Evolutionary conservation across 30 jellyfish, hydroid and myxozoan genomes (phyloP).

Genomic region (Pelagia noctiluca): DNA sequence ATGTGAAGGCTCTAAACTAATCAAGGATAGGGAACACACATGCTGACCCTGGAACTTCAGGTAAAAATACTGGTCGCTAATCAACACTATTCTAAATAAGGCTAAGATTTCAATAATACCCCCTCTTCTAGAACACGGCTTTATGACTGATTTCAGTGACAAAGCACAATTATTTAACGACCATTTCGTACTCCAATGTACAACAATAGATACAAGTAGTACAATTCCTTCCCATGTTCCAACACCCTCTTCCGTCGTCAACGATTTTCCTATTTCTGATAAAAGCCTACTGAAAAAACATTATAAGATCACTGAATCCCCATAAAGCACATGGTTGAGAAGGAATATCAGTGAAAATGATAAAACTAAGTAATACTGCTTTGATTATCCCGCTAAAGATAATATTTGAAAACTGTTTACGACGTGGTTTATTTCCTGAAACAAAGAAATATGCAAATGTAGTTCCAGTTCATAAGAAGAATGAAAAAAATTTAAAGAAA

Average conservation of each 20-base stretch:
- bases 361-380: constrained; percentile 46
- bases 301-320: constrained; percentile 41
- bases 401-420: constrained; percentile 33
- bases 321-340: constrained; percentile 76
- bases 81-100: constrained; percentile 21
- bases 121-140: constrained; percentile 28
- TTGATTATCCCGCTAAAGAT: constrained; percentile 31
- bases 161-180: too few relatives aligned
- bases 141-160: constrained; percentile 25
- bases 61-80: constrained; percentile 39
- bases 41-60: constrained; percentile 41
- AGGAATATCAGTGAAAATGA: constrained; percentile 45
- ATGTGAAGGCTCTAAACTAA: constrained; percentile 29
- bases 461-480: constrained; percentile 44
- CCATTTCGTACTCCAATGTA: constrained; percentile 40
- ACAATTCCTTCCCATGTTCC: constrained; percentile 4
- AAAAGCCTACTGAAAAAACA: constrained; percentile 29
- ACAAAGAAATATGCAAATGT: constrained; percentile 24
- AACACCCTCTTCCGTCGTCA: constrained; percentile 1
- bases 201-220: constrained; percentile 22
- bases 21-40: constrained; percentile 46
- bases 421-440: constrained; percentile 40
- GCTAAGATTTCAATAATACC: constrained; percentile 17
- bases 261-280: constrained; percentile 26
- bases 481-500: constrained; percentile 13